phyloP scores from a whole-genome alignment of 2,888 invertebrate species.

The Sarcophaga subvicina region DNA sequence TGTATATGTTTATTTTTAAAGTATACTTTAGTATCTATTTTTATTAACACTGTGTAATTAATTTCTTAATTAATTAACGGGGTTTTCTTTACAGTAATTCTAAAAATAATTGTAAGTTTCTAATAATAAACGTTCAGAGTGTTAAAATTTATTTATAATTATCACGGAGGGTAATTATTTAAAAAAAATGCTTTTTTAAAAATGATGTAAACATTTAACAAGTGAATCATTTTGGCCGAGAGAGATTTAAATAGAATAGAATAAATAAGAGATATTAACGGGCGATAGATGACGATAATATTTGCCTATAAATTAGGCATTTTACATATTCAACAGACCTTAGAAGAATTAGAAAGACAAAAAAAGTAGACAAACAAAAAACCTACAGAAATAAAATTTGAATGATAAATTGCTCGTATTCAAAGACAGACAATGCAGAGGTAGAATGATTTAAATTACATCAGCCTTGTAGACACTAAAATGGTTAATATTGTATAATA shows the following conservation, averaged over 20 bases:
- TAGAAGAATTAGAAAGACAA: neutral
- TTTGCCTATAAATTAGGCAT: slow-evolving; percentile 8
- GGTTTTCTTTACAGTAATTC: neutral
- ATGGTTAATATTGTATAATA: too few species aligned
- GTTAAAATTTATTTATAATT: neutral
- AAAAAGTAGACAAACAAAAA: too few species aligned
- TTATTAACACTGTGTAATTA: slow-evolving; percentile 26
- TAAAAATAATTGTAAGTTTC: neutral
- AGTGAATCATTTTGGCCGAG: slow-evolving; percentile 28
- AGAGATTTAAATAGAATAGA: too few species aligned
- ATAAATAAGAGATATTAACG: too few species aligned
- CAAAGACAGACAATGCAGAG: too few species aligned
- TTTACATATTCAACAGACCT: slow-evolving; percentile 30
- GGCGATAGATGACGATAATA: neutral
- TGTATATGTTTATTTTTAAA: too few species aligned
- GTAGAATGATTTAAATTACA: too few species aligned
- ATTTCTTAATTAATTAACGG: slow-evolving; percentile 52
- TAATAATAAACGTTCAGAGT: slow-evolving; percentile 1
- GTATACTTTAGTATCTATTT: neutral
- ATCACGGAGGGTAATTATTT: too few species aligned
- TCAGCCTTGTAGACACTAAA: too few species aligned
- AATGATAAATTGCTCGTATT: too few species aligned
- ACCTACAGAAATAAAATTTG: too few species aligned
- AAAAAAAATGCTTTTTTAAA: neutral
- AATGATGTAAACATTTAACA: neutral